Conservation (phyloP, 1,140 invertebrate genomes). For the Drosophila sulfurigaster region DNA sequence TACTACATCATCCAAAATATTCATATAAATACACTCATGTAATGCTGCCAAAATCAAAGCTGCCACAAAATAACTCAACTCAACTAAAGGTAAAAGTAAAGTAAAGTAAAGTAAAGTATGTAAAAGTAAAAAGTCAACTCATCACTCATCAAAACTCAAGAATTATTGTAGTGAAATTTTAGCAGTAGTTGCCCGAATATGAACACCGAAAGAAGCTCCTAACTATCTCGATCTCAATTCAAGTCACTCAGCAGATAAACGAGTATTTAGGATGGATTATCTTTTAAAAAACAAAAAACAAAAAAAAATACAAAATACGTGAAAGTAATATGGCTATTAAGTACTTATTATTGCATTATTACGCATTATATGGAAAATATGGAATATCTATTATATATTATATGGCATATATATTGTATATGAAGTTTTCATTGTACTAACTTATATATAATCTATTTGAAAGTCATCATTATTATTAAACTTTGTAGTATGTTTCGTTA, state of each 20-base stretch:
- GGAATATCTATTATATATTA: slow-evolving; percentile 76
- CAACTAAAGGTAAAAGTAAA: slow-evolving; percentile 14
- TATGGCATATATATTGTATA: slow-evolving; percentile 76
- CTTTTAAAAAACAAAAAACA: slow-evolving; percentile 5
- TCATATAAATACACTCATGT: slow-evolving; percentile 49
- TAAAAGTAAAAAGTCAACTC: slow-evolving; percentile 24
- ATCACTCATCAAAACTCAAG: slow-evolving; percentile 11
- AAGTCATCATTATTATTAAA: slow-evolving; percentile 66
- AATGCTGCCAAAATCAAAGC: slow-evolving; percentile 72
- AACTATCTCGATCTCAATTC: slow-evolving; percentile 50
- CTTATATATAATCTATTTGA: slow-evolving; percentile 79
- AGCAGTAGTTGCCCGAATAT: slow-evolving; percentile 40
- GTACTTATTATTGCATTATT: slow-evolving; percentile 77
- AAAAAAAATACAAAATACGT: not conserved
- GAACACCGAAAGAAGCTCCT: slow-evolving; percentile 26
- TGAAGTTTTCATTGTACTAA: slow-evolving; percentile 81
- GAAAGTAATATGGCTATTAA: slow-evolving; percentile 62
- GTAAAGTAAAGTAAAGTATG: slow-evolving; percentile 1
- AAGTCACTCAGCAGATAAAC: slow-evolving; percentile 43
- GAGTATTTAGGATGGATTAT: slow-evolving; percentile 48
- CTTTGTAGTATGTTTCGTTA: slow-evolving; percentile 82
- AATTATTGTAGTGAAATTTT: slow-evolving; percentile 62
- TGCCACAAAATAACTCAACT: slow-evolving; percentile 59
- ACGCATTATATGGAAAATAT: slow-evolving; percentile 67
- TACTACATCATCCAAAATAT: slow-evolving; percentile 42